Conservation (phyloP, 2,888 invertebrate genomes). For the Sepiola atlantica region DNA sequence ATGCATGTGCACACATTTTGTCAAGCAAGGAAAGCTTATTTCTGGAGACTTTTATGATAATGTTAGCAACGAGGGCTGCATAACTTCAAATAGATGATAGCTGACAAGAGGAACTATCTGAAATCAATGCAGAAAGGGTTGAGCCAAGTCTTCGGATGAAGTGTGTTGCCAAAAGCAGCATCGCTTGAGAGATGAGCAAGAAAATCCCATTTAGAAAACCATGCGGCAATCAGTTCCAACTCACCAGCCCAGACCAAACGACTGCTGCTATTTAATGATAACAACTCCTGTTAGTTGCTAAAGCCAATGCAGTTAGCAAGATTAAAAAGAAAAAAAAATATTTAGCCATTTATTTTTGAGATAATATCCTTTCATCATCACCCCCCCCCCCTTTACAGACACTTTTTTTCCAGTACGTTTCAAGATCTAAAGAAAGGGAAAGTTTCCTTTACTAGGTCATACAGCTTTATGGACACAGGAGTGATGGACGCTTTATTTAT, state of each 20-base stretch:
- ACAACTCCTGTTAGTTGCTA: not conserved
- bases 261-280: constrained; percentile 32
- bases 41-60: not conserved
- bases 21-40: not conserved
- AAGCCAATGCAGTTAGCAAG: not conserved
- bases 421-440: not conserved
- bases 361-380: not conserved
- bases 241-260: not conserved
- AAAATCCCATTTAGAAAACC: constrained; percentile 11
- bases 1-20: not conserved
- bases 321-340: not conserved
- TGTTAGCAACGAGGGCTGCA: not conserved
- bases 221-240: not conserved
- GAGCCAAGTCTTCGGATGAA: not conserved
- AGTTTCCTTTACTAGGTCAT: not conserved
- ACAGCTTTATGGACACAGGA: not conserved
- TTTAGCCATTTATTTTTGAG: constrained; percentile 4
- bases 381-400: not conserved
- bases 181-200: not conserved
- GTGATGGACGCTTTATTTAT: not conserved
- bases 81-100: not conserved
- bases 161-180: not conserved
- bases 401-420: not conserved
- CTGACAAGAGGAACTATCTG: not conserved
- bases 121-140: not conserved